Base-by-base conservation (phyloP, 2,888 invertebrate genomes). In the Agrypnus murinus region DNA sequence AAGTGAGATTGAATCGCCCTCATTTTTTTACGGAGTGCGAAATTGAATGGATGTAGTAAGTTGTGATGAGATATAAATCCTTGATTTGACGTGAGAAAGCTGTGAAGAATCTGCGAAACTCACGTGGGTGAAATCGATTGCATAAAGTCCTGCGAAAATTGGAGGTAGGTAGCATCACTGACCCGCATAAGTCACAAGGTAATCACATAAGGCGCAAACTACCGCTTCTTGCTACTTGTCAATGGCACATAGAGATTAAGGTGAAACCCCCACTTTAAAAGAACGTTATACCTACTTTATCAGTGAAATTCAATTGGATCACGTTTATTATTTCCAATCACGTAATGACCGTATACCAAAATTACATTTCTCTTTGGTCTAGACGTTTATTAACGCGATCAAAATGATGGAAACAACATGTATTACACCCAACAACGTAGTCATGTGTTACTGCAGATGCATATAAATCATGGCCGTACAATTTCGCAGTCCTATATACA, bases 271-370 rank as follows among this genome's bases (percentile, higher is more conserved):
- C 12, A 40, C 25, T 34, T 38, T 15, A 36, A 36, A 45, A 38
- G 40, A 25, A 64, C 17, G 5, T 19, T 40, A 17, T 64, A 53
- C 34, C n/a, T 43, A 70, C 58, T 50, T 69, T 60, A 59, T 70
- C 66, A 10, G 55, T 14, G 17, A 40, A 60, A 68, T 71, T 63
- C 43, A 55, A 55, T 59, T 71, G 50, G 66, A 46, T 64, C 68
- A 14, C 64, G 55, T 65, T 72, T 68, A 32, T 59, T 60, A 65
- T 72, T 72, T 72, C 72, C 34, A 59, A 65, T 72, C 72, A 72
- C 72, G 72, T 68, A 68, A 64, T 46, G 8, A 55, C 36, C 46
- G 48, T 63, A 60, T 68, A 57, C 10, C 57, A 36, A 48, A 63
- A 46, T 60, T 60, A 48, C 48, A 66, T 64, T 59, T 65, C 68